These are phyloP conservation scores for Trachelus iudaicus DNA, from an alignment of 2,888 invertebrate species.

Conservation along the genomic window DNA sequence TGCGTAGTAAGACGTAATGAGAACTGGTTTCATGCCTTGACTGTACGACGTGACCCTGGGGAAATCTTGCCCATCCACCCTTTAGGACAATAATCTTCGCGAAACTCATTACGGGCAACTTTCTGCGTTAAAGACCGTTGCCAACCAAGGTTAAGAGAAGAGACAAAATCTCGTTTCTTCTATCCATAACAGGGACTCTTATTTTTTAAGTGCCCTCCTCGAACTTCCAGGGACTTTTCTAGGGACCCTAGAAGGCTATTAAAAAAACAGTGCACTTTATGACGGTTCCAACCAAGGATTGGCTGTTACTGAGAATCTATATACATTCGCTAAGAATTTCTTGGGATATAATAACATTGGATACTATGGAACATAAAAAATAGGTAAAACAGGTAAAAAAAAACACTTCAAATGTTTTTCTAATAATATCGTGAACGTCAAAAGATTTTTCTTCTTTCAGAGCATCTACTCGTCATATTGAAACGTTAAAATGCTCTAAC, in stretches of 20 bases:
- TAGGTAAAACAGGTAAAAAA: no score
- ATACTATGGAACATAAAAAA: no score
- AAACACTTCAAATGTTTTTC: no score
- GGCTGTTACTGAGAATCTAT: background rate
- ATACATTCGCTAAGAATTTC: background rate
- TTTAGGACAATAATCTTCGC: constrained; percentile 28
- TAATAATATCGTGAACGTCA: no score
- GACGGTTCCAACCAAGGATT: background rate
- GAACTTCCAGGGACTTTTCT: background rate
- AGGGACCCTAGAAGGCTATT: background rate
- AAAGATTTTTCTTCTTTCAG: no score
- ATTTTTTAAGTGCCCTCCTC: background rate
- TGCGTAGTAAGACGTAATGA: constrained; percentile 23
- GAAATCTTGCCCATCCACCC: constrained; percentile 26
- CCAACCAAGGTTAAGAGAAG: constrained; percentile 6
- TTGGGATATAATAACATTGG: no score
- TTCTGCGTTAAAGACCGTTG: constrained; percentile 21
- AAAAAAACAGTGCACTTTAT: background rate
- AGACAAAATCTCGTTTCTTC: background rate
- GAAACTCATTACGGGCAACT: constrained; percentile 20
- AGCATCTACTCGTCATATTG: no score
- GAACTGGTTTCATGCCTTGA: constrained; percentile 29
- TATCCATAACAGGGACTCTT: background rate
- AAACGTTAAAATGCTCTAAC: no score
- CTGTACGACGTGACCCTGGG: constrained; percentile 31